These are phyloP conservation scores for Drosophila santomea DNA, from an alignment of 1,140 invertebrate species.

Conservation along the genomic window DNA sequence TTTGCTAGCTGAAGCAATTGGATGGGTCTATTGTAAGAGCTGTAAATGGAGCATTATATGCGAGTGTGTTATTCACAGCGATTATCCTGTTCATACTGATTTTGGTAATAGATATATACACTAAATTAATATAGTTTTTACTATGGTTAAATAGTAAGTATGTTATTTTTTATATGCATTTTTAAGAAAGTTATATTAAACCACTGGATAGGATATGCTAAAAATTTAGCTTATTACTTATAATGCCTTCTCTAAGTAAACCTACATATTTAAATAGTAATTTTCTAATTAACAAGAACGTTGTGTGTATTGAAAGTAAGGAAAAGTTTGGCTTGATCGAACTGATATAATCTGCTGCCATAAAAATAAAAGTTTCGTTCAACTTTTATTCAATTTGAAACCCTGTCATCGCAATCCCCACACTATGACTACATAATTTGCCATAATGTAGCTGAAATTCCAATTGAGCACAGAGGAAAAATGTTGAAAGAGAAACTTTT, in stretches of 20 bases:
- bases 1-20: conserved; percentile 4
- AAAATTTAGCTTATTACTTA: too few species aligned
- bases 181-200: too few species aligned
- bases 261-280: not conserved
- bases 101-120: not conserved
- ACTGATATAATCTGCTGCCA: conserved; percentile 18
- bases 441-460: conserved; percentile 75
- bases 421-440: conserved; percentile 60
- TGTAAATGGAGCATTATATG: conserved; percentile 27
- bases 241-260: too few species aligned
- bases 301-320: not conserved
- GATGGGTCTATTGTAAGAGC: conserved; percentile 13
- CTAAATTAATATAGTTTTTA: too few species aligned
- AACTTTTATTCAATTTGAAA: conserved; percentile 24
- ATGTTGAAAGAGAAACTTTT: conserved; percentile 48
- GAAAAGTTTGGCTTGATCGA: not conserved
- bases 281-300: not conserved
- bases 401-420: not conserved
- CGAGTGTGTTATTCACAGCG: not conserved
- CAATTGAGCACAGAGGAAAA: conserved; percentile 45
- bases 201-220: too few species aligned
- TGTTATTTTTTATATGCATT: too few species aligned
- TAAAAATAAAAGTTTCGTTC: conserved; percentile 28
- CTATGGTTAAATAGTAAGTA: too few species aligned
- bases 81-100: conserved; percentile 1